A percentile compares a stretch with the other conserved stretches of the same genome.
Conservation (phyloP, 92 coral and sea anemone genomes). For the Actinostola sp. region DNA sequence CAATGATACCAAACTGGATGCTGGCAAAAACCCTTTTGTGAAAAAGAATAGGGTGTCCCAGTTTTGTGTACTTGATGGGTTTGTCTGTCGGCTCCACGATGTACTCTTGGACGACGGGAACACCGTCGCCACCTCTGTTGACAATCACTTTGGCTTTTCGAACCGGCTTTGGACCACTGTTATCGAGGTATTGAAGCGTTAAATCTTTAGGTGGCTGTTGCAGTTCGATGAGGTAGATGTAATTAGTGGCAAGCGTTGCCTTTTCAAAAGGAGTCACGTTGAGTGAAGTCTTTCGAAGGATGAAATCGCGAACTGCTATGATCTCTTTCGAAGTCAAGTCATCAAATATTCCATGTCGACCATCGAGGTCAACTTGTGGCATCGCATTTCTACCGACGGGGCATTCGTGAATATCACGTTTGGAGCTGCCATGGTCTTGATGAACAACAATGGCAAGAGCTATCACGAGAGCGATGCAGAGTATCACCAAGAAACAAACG, state of each 20-base stretch:
- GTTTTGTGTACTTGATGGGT: conserved; percentile 23
- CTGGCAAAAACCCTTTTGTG: conserved; percentile 30
- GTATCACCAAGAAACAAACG: no score
- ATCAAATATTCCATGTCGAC: conserved; percentile 50
- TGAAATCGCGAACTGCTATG: conserved; percentile 56
- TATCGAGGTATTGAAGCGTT: conserved; percentile 49
- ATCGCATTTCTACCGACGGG: not conserved
- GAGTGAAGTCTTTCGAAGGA: conserved; percentile 36
- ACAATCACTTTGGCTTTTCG: conserved; percentile 64
- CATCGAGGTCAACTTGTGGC: no score
- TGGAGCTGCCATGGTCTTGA: not conserved
- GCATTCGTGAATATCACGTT: conserved; percentile 1
- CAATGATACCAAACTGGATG: conserved; percentile 24
- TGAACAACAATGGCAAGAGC: no score
- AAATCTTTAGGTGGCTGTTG: conserved; percentile 54
- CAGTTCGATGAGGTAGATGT: conserved; percentile 68
- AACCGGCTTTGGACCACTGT: conserved; percentile 40
- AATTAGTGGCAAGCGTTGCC: conserved; percentile 50
- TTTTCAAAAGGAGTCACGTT: conserved; percentile 44
- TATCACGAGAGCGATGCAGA: no score
- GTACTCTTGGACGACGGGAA: conserved; percentile 56
- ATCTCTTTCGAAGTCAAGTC: conserved; percentile 64
- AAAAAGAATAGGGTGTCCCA: conserved; percentile 57
- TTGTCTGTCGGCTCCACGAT: conserved; percentile 48
- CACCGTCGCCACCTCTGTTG: conserved; percentile 41